Percentiles rank a stretch among this genome's conserved stretches.
Conservation (phyloP, 1,140 invertebrate genomes). For the Drosophila albomicans region DNA sequence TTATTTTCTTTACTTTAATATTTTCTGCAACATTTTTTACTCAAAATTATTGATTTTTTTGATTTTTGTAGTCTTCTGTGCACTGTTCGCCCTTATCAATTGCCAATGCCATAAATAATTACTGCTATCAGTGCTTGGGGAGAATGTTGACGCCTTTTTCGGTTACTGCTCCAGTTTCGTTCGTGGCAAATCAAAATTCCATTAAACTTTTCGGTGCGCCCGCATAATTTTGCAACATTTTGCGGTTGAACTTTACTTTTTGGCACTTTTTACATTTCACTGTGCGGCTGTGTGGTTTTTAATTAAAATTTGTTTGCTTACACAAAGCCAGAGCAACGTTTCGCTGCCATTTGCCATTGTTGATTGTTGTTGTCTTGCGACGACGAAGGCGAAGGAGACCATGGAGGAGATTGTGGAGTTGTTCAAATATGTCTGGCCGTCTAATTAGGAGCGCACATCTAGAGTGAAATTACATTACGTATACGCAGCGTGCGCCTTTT, state of each 20-base stretch:
- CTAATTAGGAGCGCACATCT: constrained; percentile 51
- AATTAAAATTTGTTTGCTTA: constrained; percentile 61
- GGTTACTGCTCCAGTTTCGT: constrained; percentile 10
- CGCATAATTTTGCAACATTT: constrained; percentile 74
- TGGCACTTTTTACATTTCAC: constrained; percentile 56
- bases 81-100: constrained; percentile 26
- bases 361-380: constrained; percentile 38
- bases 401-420: neutral
- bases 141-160: constrained; percentile 43
- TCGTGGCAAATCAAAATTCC: constrained; percentile 54
- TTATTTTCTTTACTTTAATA: neutral
- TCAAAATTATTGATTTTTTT: neutral
- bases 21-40: neutral
- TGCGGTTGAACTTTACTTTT: constrained; percentile 62
- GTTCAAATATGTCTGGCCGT: constrained; percentile 44
- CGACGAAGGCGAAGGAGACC: neutral
- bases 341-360: constrained; percentile 52
- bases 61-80: neutral
- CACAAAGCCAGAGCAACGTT: constrained; percentile 41
- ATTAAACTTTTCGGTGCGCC: constrained; percentile 58
- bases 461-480: constrained; percentile 45
- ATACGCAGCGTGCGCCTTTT: constrained; percentile 54
- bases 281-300: constrained; percentile 47
- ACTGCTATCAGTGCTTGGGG: constrained; percentile 29
- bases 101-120: constrained; percentile 39